Evolutionary conservation across 1,140 invertebrate species (phyloP).

Genomic region (Aphis gossypii): DNA sequence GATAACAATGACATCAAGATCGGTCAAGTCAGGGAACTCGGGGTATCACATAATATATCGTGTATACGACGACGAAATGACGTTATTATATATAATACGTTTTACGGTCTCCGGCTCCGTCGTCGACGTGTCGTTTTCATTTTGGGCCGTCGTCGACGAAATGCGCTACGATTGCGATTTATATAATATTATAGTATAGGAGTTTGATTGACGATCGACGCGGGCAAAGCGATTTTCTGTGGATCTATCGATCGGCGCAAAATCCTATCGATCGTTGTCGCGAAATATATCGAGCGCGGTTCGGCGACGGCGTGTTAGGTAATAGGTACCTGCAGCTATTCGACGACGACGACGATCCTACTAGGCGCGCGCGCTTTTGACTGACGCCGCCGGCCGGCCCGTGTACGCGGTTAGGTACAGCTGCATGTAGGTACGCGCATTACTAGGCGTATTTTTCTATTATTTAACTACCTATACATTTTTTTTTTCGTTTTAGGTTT

Average conservation of each 20-base stretch:
- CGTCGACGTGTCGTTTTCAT: background rate
- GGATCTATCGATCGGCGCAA: background rate
- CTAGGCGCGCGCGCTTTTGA: constrained; percentile 13
- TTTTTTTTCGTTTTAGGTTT: background rate
- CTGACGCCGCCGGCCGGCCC: background rate
- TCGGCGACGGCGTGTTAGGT: background rate
- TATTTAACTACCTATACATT: too few species aligned
- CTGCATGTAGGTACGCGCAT: background rate
- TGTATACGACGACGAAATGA: background rate
- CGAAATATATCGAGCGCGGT: background rate
- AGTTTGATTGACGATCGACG: background rate
- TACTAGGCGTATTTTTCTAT: background rate
- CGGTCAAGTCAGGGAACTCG: background rate
- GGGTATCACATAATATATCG: background rate
- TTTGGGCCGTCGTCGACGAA: background rate
- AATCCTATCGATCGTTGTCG: background rate
- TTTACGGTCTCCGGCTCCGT: background rate
- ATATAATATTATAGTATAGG: background rate
- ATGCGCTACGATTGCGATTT: too few species aligned
- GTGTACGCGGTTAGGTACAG: background rate
- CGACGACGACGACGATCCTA: background rate
- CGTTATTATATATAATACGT: background rate
- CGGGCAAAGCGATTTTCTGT: background rate
- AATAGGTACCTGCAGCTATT: too few species aligned
- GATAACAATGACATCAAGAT: background rate